Evolutionary conservation across 2,888 invertebrate genomes (phyloP).

Genomic region (Strigamia transsilvanica): DNA sequence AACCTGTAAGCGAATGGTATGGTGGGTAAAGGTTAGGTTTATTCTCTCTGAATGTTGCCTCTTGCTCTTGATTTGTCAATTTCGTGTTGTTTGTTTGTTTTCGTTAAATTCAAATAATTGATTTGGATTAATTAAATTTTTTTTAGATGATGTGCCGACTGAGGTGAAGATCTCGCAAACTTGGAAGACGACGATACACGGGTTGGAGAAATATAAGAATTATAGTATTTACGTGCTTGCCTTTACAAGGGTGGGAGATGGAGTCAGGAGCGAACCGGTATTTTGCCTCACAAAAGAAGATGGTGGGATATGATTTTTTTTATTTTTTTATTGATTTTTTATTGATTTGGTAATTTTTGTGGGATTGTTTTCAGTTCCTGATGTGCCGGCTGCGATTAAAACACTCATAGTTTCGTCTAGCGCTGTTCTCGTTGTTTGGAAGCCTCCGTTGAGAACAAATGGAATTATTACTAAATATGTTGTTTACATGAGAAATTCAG

Average conservation of each 20-base stretch:
- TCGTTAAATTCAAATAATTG: background rate
- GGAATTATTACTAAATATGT: slow-evolving; percentile 63
- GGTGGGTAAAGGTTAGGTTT: slow-evolving; percentile 56
- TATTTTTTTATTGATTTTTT: background rate
- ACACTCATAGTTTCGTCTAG: slow-evolving; percentile 62
- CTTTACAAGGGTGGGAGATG: slow-evolving; percentile 64
- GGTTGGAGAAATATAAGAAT: slow-evolving; percentile 62
- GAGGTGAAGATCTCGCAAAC: slow-evolving; percentile 54
- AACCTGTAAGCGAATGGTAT: slow-evolving; percentile 55
- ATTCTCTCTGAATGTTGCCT: slow-evolving; percentile 32
- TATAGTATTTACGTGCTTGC: slow-evolving; percentile 65
- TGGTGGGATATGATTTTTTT: slow-evolving; percentile 58
- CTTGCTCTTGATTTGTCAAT: background rate
- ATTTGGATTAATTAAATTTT: background rate
- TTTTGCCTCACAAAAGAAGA: slow-evolving; percentile 63
- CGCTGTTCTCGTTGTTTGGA: slow-evolving; percentile 64
- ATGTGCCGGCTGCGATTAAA: slow-evolving; percentile 63
- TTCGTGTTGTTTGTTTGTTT: background rate
- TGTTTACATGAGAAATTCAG: slow-evolving; percentile 60
- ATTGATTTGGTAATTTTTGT: background rate
- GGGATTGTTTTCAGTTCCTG: slow-evolving; percentile 61
- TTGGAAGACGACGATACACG: slow-evolving; percentile 56
- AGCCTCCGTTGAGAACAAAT: slow-evolving; percentile 62
- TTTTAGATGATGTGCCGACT: slow-evolving; percentile 15
- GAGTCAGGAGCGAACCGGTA: slow-evolving; percentile 62